Evolutionary conservation across 2,888 invertebrate species (phyloP).

Genomic region (Drosophila engyochracea): DNA sequence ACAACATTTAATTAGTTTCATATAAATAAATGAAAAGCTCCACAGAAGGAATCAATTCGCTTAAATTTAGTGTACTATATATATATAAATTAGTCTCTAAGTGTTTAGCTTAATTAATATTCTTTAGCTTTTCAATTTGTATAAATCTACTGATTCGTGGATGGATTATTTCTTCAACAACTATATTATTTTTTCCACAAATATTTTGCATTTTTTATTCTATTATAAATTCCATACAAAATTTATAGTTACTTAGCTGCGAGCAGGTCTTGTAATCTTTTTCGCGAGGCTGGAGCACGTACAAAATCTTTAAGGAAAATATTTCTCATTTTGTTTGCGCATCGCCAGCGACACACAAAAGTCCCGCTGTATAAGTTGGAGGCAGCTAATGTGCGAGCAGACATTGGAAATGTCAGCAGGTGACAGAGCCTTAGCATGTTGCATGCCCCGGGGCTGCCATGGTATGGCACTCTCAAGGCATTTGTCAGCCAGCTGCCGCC

Average conservation of each 20-base stretch:
- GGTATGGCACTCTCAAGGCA: constrained; percentile 60
- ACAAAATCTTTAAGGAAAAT: constrained; percentile 34
- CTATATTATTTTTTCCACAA: not conserved
- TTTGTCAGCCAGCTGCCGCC: constrained; percentile 68
- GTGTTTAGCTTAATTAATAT: not conserved
- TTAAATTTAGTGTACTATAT: not conserved
- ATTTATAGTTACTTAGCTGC: not conserved
- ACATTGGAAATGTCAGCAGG: constrained; percentile 67
- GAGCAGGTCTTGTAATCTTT: constrained; percentile 20
- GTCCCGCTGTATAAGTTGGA: constrained; percentile 9
- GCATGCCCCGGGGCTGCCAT: constrained; percentile 27
- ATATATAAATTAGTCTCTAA: not conserved
- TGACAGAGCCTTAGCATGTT: constrained; percentile 62
- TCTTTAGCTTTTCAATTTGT: not conserved
- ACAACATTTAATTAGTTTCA: not conserved
- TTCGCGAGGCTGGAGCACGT: constrained; percentile 10
- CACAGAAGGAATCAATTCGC: not conserved
- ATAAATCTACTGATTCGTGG: not conserved
- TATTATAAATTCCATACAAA: not conserved
- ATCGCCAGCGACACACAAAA: constrained; percentile 5
- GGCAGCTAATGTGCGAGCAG: constrained; percentile 62
- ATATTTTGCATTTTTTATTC: not conserved
- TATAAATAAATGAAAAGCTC: not conserved
- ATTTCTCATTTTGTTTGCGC: constrained; percentile 21
- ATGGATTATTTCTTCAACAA: not conserved